Conservation (phyloP, 2,888 invertebrate species). For the Amitus sp. region DNA sequence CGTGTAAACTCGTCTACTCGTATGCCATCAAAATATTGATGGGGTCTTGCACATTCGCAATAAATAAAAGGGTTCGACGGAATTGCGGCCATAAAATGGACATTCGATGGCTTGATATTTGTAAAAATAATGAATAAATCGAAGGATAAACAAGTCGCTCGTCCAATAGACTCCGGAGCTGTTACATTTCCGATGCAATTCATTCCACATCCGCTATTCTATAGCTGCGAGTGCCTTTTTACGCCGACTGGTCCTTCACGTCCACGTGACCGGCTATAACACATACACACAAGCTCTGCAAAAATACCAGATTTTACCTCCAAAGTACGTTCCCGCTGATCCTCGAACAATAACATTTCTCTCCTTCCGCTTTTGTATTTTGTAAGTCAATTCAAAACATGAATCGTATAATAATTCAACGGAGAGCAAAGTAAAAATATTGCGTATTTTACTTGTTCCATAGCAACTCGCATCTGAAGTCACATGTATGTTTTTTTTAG, state of each 20-base stretch:
- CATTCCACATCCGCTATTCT: slow-evolving; percentile 31
- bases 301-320: slow-evolving; percentile 56
- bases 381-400: slow-evolving; percentile 66
- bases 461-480: slow-evolving; percentile 46
- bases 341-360: slow-evolving; percentile 62
- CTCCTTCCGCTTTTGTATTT: slow-evolving; percentile 63
- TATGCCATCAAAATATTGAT: no score
- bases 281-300: slow-evolving; percentile 44
- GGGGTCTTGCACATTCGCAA: no score
- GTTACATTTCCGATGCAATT: slow-evolving; percentile 40
- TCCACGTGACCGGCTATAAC: slow-evolving; percentile 34
- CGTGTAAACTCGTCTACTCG: no score
- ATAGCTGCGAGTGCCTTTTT: slow-evolving; percentile 42
- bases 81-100: neutral
- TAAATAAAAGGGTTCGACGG: no score
- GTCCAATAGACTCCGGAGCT: slow-evolving; percentile 35
- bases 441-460: slow-evolving; percentile 59
- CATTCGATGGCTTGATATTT: neutral
- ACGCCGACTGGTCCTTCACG: slow-evolving; percentile 37
- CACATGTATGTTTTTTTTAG: slow-evolving; percentile 47
- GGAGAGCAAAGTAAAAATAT: slow-evolving; percentile 61
- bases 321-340: slow-evolving; percentile 51
- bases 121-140: slow-evolving; percentile 34
- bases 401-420: slow-evolving; percentile 65
- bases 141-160: slow-evolving; percentile 35